Conservation (phyloP, 2,888 invertebrate species). For the Sinopyrophorus schimmeli region DNA sequence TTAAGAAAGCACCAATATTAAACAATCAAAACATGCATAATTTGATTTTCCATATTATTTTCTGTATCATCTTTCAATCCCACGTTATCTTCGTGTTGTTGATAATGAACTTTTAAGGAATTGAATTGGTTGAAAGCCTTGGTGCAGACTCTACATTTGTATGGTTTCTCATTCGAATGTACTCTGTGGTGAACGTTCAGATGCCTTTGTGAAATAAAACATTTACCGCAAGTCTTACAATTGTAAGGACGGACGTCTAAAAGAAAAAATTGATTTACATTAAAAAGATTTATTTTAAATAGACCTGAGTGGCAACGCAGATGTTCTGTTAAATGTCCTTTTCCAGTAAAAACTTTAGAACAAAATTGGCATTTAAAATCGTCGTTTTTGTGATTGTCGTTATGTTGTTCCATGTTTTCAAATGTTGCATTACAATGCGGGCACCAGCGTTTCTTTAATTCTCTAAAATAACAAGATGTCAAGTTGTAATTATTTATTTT, state of each 20-base stretch:
- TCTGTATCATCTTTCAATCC: neutral
- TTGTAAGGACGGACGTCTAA: constrained; percentile 38
- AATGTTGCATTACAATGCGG: constrained; percentile 42
- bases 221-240: constrained; percentile 41
- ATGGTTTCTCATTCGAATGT: constrained; percentile 37
- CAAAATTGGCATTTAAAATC: constrained; percentile 45
- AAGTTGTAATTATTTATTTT: too few species aligned
- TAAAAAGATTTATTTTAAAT: neutral
- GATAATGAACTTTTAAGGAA: constrained; percentile 35
- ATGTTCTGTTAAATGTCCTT: constrained; percentile 46
- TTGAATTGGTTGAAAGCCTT: constrained; percentile 34
- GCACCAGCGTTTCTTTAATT: constrained; percentile 45
- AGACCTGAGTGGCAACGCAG: constrained; percentile 42
- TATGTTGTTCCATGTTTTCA: constrained; percentile 39
- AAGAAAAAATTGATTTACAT: constrained; percentile 12
- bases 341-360: constrained; percentile 38
- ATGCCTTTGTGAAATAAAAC: constrained; percentile 40
- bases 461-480: constrained; percentile 40
- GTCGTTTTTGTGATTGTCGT: constrained; percentile 34
- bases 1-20: neutral
- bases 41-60: neutral
- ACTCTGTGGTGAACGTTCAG: constrained; percentile 39
- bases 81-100: constrained; percentile 11
- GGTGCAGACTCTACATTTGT: constrained; percentile 37
- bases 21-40: neutral